Percentiles rank a stretch among this genome's conserved stretches.
These are phyloP conservation scores for Hippopotamus amphibius DNA, from an alignment of 2,113 vertebrate species.

Conservation along the genomic window DNA sequence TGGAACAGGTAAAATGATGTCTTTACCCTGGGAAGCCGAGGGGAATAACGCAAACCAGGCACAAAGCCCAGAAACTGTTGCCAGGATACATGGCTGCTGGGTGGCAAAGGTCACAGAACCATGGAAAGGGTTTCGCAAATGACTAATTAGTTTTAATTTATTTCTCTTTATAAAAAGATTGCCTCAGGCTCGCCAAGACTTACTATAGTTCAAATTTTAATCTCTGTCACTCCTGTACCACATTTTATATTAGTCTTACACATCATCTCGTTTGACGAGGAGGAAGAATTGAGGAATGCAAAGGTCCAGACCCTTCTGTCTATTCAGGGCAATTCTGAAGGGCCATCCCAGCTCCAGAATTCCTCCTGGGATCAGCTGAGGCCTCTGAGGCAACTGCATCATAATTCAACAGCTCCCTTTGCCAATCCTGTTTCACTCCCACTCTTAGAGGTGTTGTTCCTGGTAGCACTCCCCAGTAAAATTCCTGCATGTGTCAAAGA, in stretches of 20 bases:
- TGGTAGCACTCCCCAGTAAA: not conserved
- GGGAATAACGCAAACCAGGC: slow-evolving; percentile 70
- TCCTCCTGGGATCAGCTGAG: not conserved
- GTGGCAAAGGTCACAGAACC: slow-evolving; percentile 71
- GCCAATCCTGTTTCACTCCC: not conserved
- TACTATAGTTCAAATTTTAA: not conserved
- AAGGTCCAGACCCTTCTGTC: not conserved
- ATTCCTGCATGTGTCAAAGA: not conserved
- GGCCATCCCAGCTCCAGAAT: not conserved
- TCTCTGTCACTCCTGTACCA: not conserved
- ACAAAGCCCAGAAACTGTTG: slow-evolving; percentile 63
- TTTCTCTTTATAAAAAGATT: slow-evolving; percentile 56
- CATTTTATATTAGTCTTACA: not conserved
- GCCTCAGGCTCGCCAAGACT: slow-evolving; percentile 15
- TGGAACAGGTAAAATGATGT: slow-evolving; percentile 45
- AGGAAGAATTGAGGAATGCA: not conserved
- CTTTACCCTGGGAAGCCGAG: not conserved
- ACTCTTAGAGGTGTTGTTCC: not conserved
- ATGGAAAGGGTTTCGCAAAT: slow-evolving; percentile 54
- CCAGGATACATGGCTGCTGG: slow-evolving; percentile 68
- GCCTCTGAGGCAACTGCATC: not conserved
- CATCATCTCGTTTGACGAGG: not conserved
- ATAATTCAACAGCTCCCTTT: not conserved
- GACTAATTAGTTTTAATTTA: slow-evolving; percentile 65
- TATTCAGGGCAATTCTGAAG: not conserved